Evolutionary conservation across 2,888 invertebrate species (phyloP).

Genomic region (Dugesia japonica): DNA sequence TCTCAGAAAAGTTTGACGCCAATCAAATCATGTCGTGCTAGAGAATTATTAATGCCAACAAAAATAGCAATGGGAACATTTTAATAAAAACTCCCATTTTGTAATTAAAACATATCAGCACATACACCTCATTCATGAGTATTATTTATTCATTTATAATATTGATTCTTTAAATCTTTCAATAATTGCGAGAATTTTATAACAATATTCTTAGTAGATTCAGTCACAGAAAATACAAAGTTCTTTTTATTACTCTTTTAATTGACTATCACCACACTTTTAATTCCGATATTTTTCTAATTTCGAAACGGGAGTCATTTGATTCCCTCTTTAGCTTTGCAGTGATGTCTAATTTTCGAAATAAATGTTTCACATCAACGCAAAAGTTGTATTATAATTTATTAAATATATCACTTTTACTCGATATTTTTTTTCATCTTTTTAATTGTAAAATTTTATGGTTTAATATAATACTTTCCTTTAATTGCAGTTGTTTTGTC

Average conservation of each 20-base stretch:
- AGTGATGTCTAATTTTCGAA: neutral
- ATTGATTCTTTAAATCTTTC: neutral
- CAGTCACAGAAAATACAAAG: neutral
- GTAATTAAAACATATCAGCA: neutral
- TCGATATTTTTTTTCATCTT: no score
- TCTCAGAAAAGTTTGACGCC: neutral
- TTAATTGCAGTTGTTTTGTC: no score
- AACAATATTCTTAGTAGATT: neutral
- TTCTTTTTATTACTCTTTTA: neutral
- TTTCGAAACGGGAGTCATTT: conserved; percentile 3
- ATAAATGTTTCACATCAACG: neutral
- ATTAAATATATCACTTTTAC: neutral
- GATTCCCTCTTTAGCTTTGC: conserved; percentile 9
- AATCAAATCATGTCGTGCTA: neutral
- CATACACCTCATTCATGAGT: neutral
- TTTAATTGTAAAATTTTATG: no score
- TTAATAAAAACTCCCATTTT: neutral
- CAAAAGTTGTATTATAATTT: neutral
- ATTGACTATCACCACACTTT: neutral
- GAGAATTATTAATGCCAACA: neutral
- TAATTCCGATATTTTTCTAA: neutral
- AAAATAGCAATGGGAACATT: neutral
- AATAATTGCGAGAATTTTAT: neutral
- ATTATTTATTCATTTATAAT: neutral
- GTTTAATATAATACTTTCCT: no score